Evolutionary conservation across 2,797 vertebrate genomes (phyloP), one percentile per base, ranked within the genome.

Genomic region (Mastacembelus armatus): DNA sequence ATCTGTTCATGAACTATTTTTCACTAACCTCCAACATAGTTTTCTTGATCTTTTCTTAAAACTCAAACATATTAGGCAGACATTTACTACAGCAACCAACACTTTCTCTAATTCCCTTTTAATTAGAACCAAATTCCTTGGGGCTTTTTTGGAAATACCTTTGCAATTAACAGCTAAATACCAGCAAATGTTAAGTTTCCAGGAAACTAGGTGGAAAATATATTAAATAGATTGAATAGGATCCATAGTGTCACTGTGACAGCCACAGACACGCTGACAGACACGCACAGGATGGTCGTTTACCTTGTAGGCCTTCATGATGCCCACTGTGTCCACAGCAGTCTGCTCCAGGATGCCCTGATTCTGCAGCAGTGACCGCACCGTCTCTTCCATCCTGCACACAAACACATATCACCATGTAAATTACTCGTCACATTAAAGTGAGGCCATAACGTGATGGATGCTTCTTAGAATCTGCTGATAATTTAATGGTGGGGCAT

Each of bases 311-410:
- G 91, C 91, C 88, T 95, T 95, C 91, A 95, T 92, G 88, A 95
- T 93, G 86, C 91, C 93, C 85, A 93, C 91, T 35, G 92, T 91
- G 78, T 94, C 94, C 91, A 94, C 91, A 65, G 91, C 92, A 3
- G 91, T 92, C 83, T 93, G 93, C 67, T 95, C 95, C 85, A 91
- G 67, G 56, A 93, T 79, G 58, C 91, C 94, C 90, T 94, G 96
- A 74, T 81, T 95, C 91, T 96, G 95, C 65, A 97, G 90, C 80
- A 97, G 90, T 77, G 94, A 95, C 81, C 94, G 93, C 81, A 97
- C 94, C 27, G 95, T 96, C 91, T 96, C 96, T 92, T 97, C 96
- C 96, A 97, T 96, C 92, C 96, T 97, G 85, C 71, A 78, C 33
- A 80, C 44, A 78, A 8, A 71, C n/a, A 52, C 29, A 75, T 1